Conservation (phyloP, 30 jellyfish, hydroid and myxozoan genomes). For the Turritopsis dohrnii region DNA sequence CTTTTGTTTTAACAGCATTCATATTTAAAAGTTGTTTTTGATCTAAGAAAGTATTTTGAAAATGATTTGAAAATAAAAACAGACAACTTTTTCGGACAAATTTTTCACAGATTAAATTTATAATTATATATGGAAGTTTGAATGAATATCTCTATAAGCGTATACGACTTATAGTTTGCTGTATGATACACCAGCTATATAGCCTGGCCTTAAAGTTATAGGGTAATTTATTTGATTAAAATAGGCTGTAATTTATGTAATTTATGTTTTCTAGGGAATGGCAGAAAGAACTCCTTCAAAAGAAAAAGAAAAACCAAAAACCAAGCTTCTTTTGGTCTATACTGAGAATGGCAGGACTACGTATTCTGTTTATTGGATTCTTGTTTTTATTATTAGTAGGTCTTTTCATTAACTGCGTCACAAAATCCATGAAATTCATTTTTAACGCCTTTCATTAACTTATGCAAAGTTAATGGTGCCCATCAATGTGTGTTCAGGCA, state of each 20-base stretch:
- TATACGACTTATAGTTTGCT: too few species aligned
- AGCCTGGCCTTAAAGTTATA: background rate
- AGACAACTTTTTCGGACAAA: too few species aligned
- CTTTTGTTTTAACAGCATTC: too few species aligned
- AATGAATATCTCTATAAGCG: too few species aligned
- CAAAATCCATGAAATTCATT: too few species aligned
- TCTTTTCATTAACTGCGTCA: too few species aligned
- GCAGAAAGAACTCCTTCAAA: slow-evolving; percentile 2
- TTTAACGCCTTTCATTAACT: background rate
- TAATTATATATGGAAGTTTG: too few species aligned
- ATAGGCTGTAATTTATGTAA: background rate
- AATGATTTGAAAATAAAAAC: too few species aligned
- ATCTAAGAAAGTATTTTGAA: background rate
- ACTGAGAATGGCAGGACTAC: background rate
- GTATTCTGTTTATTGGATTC: background rate
- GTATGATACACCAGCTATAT: background rate
- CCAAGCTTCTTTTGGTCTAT: slow-evolving; percentile 16
- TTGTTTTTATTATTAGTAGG: background rate
- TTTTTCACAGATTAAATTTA: too few species aligned
- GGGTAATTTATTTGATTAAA: background rate
- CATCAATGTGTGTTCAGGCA: background rate
- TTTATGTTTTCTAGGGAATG: slow-evolving; percentile 14
- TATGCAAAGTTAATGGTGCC: background rate
- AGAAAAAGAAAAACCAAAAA: slow-evolving; percentile 8
- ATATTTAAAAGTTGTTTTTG: background rate